Percentiles rank a stretch among this genome's conserved stretches.
Evolutionary conservation across 1,140 invertebrate genomes (phyloP).

Genomic region (Cyphomyrmex costatus): DNA sequence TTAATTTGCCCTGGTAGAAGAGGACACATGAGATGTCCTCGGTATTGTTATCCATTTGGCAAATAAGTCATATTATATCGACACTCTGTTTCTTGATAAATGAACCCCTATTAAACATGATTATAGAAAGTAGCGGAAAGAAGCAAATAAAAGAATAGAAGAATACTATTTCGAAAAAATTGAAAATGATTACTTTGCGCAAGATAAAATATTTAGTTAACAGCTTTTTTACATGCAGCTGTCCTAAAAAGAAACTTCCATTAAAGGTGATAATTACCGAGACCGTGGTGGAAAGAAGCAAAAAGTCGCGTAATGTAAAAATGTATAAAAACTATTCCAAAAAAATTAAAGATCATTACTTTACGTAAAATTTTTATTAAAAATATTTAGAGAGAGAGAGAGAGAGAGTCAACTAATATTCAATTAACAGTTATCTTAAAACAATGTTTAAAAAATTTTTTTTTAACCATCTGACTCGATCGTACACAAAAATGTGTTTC

Average conservation of each 20-base stretch:
- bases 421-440: background rate
- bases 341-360: background rate
- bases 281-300: background rate
- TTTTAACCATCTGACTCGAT: background rate
- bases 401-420: background rate
- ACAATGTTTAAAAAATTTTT: background rate
- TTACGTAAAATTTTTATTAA: background rate
- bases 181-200: background rate
- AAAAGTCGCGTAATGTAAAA: background rate
- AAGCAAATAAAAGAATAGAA: background rate
- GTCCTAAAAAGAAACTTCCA: background rate
- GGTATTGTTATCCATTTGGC: background rate
- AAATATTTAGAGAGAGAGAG: too few species aligned
- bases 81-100: background rate
- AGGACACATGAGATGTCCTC: background rate
- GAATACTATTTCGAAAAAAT: background rate
- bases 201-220: background rate
- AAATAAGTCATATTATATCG: conserved; percentile 20
- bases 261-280: background rate
- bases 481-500: background rate
- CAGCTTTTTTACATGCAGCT: background rate
- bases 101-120: too few species aligned
- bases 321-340: background rate
- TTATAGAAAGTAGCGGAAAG: background rate
- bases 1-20: too few species aligned